Conservation (phyloP, 2,797 vertebrate species). For the Austrolebias charrua region DNA sequence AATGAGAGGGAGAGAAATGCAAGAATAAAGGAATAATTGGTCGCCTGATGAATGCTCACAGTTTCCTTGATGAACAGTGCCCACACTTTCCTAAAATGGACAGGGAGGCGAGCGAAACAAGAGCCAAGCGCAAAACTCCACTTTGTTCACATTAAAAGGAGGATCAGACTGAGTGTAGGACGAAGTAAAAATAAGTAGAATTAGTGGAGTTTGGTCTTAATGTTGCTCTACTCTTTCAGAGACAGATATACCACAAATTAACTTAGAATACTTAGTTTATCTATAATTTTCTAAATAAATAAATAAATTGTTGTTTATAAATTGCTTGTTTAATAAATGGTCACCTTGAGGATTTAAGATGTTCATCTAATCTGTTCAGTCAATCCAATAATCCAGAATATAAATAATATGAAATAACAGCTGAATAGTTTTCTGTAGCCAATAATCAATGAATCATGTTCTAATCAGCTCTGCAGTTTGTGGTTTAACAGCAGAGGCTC, state of each 20-base stretch:
- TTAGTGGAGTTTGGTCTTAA: conserved; percentile 41
- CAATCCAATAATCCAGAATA: too few species aligned
- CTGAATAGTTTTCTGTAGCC: conserved; percentile 9
- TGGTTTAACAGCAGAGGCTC: conserved; percentile 13
- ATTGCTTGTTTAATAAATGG: background rate
- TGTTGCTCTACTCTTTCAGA: conserved; percentile 8
- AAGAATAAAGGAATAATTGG: conserved; percentile 61
- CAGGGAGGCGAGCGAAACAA: conserved; percentile 30
- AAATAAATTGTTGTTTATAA: background rate
- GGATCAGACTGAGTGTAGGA: conserved; percentile 33
- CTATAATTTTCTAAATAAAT: background rate
- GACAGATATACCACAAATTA: conserved; percentile 26
- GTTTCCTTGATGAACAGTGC: conserved; percentile 61
- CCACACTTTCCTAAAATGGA: conserved; percentile 41
- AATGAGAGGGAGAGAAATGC: conserved; percentile 63
- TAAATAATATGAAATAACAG: background rate
- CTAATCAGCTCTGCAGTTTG: background rate
- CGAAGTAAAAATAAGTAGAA: conserved; percentile 38
- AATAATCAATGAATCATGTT: conserved; percentile 6
- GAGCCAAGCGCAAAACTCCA: conserved; percentile 43
- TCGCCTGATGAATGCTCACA: conserved; percentile 59
- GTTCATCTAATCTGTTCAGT: too few species aligned
- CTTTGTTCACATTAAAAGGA: conserved; percentile 28
- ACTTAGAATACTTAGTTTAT: conserved; percentile 24
- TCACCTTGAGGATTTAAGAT: too few species aligned